Evolutionary conservation across 2,113 vertebrate species (phyloP), one percentile per base, ranked within the genome.

Genomic region (Prionailurus viverrinus): DNA sequence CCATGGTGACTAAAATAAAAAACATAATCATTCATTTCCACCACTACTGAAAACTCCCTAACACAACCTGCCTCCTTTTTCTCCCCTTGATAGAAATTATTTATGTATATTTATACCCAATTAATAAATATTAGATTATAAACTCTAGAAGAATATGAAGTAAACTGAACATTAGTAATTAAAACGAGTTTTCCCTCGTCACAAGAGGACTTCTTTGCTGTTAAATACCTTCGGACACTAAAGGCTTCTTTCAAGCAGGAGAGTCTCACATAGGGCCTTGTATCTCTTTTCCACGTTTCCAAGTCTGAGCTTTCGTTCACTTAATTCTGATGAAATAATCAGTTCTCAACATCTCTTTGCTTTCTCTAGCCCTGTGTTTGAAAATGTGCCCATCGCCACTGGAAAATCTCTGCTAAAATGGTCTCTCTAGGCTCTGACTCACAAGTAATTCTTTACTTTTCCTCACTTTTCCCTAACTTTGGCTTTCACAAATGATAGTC

Each of bases 261-360:
- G 65, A 90, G 45, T 58, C 31, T 89, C 55, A 89, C 23, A 33
- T 6, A 25, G 1, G 41, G 41, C 45, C 66, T 94, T 18, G 31
- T 23, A 18, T 73, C 23, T 73, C 39, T 84, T 93, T 39, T 55
- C 55, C 19, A 39, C 23, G 82, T 74, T 85, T 61, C 55, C 5
- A 55, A 71, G 29, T 63, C 76, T 51, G 45, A 90, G 63, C 33
- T 36, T 92, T 87, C 66, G 39, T 90, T 97, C 53, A 4, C 23
- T 97, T 88, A 65, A 85, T 21, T 89, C 55, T 48, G 80, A 73
- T 68, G 66, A 93, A 61, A 21, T 9, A 95, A 76, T 92, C 29
- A 27, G 41, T 63, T 96, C 69, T 80, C 45, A 94, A 36, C 39
- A 76, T 71, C 19, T 84, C 71, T 73, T 65, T 78, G 87, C 29